Base-by-base conservation (phyloP, 2,888 invertebrate genomes). In the Tetramorium bicarinatum region DNA sequence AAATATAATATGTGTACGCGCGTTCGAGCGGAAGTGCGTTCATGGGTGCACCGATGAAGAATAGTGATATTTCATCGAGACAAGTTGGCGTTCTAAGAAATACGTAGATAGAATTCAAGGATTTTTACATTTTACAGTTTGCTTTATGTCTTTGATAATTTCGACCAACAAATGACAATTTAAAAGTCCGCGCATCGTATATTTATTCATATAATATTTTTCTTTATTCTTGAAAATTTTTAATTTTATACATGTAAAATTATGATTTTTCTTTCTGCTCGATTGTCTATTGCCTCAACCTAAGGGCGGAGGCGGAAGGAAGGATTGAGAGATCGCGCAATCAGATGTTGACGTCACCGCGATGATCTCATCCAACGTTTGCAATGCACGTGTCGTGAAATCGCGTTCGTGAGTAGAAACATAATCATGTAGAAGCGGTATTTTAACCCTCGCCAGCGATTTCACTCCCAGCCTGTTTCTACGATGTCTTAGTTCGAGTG, bases 11-110 rank as follows among this genome's bases (percentile, higher is more conserved):
- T 56, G 47, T 44, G 29, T 29, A 71, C 54, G 21, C 74, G 4
- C 56, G 79, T 21, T 21, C 47, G 59, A 80, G 79, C 79, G 79
- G 79, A 80, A 80, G 74, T 80, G 77, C 52, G 56, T 67, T 59
- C 79, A 47, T 72, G 61, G 41, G 56, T 71, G 56, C 59, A 49
- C 47, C 34, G 13, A 29, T 18, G 21, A 18, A 64, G 76, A 64
- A 18, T 52, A 64, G 52, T 21, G 18, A 72, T 47, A 72, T 61
- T 80, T 77, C 29, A 41, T 34, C 54, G 54, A 41, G 54, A 29
- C 29, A n/a, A 13, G 7, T 3, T 7, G 18, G 76, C 11, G 8
- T 41, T 44, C 56, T 7, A 34, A 67, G 44, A 56, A 21, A 56
- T 15, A n/a, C 25, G 52, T n/a, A 13, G 15, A n/a, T 54, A 29